Conservation (phyloP, 2,113 vertebrate genomes). For the Scopus umbretta region DNA sequence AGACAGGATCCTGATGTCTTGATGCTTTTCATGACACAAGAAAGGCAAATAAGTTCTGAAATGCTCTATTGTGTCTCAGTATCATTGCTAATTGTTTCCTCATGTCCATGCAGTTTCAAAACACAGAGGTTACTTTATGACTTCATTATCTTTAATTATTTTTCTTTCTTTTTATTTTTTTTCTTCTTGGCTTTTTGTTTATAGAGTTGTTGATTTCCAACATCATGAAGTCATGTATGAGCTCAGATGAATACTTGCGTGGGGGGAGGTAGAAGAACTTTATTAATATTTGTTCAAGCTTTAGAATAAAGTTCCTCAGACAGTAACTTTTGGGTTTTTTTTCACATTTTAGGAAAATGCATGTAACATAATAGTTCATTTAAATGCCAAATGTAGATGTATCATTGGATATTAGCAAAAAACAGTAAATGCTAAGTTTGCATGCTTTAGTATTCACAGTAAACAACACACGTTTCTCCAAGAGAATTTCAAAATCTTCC, state of each 20-base stretch:
- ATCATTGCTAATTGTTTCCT: conserved; percentile 69
- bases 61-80: conserved; percentile 23
- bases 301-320: neutral
- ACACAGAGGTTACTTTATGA: conserved; percentile 77
- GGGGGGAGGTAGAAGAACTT: neutral
- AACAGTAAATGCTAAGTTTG: neutral
- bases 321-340: neutral
- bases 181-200: neutral
- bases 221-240: neutral
- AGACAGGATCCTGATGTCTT: conserved; percentile 61
- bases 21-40: conserved; percentile 65
- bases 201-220: neutral
- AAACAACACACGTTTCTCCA: neutral
- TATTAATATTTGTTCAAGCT: neutral
- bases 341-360: neutral
- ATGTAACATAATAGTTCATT: neutral
- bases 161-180: neutral
- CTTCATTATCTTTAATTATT: conserved; percentile 65
- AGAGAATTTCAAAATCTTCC: neutral
- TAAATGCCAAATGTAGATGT: neutral
- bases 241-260: neutral
- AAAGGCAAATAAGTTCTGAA: conserved; percentile 68
- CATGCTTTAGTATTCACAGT: neutral
- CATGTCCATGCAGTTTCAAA: conserved; percentile 68
- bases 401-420: neutral